These are phyloP conservation scores for Ursus arctos DNA, from an alignment of 2,113 vertebrate genomes.

Conservation along the genomic window DNA sequence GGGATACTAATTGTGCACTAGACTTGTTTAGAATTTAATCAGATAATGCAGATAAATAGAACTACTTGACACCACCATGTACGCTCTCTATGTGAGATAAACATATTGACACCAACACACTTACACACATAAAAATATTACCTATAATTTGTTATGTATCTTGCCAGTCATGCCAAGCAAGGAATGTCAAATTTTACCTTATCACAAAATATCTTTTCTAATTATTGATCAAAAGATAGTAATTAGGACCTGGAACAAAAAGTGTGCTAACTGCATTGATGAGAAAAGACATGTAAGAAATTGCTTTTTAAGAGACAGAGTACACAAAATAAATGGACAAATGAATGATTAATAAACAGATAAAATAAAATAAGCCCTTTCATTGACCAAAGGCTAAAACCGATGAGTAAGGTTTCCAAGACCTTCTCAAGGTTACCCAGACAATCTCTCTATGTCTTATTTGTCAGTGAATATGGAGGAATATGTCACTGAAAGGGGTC, in stretches of 20 bases:
- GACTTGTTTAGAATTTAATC: constrained; percentile 38
- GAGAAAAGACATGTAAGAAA: not conserved
- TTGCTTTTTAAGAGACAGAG: not conserved
- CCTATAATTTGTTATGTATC: not conserved
- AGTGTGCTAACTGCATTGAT: not conserved
- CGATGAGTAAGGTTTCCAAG: not conserved
- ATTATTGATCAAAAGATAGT: not conserved
- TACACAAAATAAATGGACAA: constrained; percentile 34
- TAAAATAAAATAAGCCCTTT: not conserved
- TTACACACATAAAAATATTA: not conserved
- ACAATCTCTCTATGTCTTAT: not conserved
- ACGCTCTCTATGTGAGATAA: not conserved
- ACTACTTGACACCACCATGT: not conserved
- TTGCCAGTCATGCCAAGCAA: not conserved
- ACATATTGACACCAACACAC: not conserved
- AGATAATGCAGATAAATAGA: not conserved
- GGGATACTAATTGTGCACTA: not conserved
- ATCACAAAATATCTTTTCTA: not conserved
- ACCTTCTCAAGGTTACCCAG: constrained; percentile 13
- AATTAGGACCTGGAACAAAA: not conserved
- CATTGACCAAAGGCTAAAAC: constrained; percentile 14
- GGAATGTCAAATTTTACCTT: not conserved
- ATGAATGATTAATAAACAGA: not conserved
- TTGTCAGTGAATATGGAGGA: constrained; percentile 11
- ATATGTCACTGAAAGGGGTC: not conserved